phyloP scores from a whole-genome alignment of 2,797 vertebrate species.

The Coreius guichenoti region DNA sequence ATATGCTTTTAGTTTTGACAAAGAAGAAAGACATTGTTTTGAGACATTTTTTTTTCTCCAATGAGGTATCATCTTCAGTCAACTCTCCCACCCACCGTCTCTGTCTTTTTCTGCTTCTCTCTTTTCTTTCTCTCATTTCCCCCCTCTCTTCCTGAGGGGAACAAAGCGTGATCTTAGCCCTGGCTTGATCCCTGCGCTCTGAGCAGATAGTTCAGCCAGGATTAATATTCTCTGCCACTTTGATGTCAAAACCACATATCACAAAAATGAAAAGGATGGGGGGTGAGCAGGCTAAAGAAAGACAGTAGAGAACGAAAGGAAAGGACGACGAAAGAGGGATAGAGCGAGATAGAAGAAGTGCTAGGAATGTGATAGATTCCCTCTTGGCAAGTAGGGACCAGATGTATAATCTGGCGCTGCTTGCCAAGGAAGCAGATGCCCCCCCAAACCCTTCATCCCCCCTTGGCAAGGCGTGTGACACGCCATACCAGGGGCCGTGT shows the following conservation, averaged over 20 bases:
- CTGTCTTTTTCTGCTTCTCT: conserved; percentile 46
- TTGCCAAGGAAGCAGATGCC: conserved; percentile 60
- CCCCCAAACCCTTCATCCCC: conserved; percentile 63
- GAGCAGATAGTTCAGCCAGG: conserved; percentile 76
- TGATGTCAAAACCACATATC: conserved; percentile 80
- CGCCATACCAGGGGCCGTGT: conserved; percentile 67
- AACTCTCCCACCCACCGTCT: conserved; percentile 46
- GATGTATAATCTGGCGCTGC: conserved; percentile 77
- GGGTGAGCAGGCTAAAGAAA: conserved; percentile 66
- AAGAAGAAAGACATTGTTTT: conserved; percentile 73
- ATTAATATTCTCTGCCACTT: conserved; percentile 84
- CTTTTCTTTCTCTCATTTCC: conserved; percentile 18
- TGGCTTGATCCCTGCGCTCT: conserved; percentile 79
- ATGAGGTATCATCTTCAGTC: conserved; percentile 40
- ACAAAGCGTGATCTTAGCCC: conserved; percentile 69
- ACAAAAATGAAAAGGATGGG: conserved; percentile 74
- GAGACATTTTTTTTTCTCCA: conserved; percentile 41
- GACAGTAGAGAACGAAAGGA: conserved; percentile 64
- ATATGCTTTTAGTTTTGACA: conserved; percentile 71
- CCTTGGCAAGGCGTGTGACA: conserved; percentile 61
- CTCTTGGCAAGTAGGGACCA: conserved; percentile 73
- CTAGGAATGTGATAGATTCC: conserved; percentile 78
- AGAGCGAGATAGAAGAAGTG: conserved; percentile 69
- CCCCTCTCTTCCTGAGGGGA: conserved; percentile 49
- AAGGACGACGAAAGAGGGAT: conserved; percentile 61